These are phyloP conservation scores for Rhegmatorhina hoffmannsi DNA, from an alignment of 2,113 vertebrate species.

Conservation along the genomic window DNA sequence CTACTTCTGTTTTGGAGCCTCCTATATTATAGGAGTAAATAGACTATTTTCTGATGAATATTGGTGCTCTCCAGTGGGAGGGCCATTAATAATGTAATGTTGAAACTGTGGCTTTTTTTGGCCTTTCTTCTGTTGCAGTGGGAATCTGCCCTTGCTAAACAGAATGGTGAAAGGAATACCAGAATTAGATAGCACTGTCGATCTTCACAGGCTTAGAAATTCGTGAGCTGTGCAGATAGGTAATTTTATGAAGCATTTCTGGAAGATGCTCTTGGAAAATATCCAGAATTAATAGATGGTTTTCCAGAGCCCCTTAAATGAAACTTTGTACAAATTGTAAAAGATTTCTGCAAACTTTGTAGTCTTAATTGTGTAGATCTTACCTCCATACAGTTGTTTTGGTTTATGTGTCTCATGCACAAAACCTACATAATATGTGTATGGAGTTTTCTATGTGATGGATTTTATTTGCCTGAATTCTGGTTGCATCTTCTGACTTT, in stretches of 20 bases:
- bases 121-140: neutral
- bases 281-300: neutral
- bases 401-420: neutral
- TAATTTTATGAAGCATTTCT: neutral
- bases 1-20: neutral
- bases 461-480: neutral
- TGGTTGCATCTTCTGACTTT: neutral
- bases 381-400: neutral
- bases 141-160: neutral
- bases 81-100: fast-evolving
- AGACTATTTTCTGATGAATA: neutral
- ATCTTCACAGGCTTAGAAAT: neutral
- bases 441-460: neutral
- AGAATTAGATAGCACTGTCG: neutral
- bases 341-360: neutral
- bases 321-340: neutral
- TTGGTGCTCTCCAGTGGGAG: neutral
- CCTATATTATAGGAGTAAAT: neutral
- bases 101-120: neutral
- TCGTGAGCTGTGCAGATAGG: neutral
- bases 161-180: neutral
- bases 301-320: neutral
- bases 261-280: neutral
- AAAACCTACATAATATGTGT: fast-evolving
- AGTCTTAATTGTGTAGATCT: neutral